Conservation (phyloP, 2,113 vertebrate genomes). For the Pedionomus torquatus region DNA sequence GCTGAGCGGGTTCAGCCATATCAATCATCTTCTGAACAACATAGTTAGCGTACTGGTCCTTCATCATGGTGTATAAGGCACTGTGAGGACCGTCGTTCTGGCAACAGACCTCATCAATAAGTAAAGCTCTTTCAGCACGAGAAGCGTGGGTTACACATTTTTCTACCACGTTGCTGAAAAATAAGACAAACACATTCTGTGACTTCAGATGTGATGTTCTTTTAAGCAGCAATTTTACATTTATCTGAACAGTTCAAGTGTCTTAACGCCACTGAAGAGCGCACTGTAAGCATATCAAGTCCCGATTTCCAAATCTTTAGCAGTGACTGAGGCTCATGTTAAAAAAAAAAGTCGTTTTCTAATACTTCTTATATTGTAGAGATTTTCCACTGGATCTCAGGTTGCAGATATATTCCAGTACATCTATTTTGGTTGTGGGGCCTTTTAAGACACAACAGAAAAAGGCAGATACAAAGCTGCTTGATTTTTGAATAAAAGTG, state of each 20-base stretch:
- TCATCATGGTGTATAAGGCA: slow-evolving; percentile 99
- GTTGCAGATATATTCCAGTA: not conserved
- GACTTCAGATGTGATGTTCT: not conserved
- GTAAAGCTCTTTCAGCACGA: slow-evolving; percentile 92
- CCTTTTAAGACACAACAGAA: not conserved
- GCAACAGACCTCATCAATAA: slow-evolving; percentile 97
- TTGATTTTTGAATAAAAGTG: not conserved
- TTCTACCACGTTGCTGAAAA: slow-evolving; percentile 93
- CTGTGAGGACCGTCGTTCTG: slow-evolving; percentile 98
- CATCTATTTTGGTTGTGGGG: not conserved
- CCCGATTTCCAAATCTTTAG: not conserved
- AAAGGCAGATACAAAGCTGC: not conserved
- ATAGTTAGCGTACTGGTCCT: slow-evolving; percentile 99
- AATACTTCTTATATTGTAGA: not conserved
- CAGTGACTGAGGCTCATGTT: not conserved
- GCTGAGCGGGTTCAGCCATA: slow-evolving; percentile 95
- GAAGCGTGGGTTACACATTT: slow-evolving; percentile 98
- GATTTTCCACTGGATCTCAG: not conserved
- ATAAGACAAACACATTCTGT: not conserved
- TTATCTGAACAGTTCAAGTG: not conserved
- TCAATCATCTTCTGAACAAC: slow-evolving; percentile 99
- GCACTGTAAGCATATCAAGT: rapidly evolving
- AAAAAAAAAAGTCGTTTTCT: not conserved
- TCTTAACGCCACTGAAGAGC: rapidly evolving
- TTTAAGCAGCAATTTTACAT: not conserved